phyloP scores from a whole-genome alignment of 2,888 invertebrate species.

The Dryococelus australis region DNA sequence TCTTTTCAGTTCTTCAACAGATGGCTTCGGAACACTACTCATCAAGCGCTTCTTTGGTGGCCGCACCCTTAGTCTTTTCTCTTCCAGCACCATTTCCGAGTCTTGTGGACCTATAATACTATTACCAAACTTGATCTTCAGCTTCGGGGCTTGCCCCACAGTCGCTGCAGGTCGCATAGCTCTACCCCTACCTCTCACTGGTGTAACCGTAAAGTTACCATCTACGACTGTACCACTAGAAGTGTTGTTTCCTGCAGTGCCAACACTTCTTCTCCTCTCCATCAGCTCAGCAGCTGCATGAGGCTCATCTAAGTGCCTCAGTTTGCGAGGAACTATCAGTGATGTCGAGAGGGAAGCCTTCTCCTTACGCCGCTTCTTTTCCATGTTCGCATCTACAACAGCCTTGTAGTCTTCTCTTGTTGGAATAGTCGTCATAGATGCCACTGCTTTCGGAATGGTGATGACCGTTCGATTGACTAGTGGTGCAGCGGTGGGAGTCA shows the following conservation, averaged over 20 bases:
- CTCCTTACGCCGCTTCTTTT: conserved; percentile 72
- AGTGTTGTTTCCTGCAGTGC: conserved; percentile 58
- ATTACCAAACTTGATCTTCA: conserved; percentile 79
- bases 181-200: conserved; percentile 39
- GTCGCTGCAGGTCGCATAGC: conserved; percentile 48
- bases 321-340: conserved; percentile 62
- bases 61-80: conserved; percentile 60
- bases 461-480: conserved; percentile 74
- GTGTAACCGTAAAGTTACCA: conserved; percentile 28
- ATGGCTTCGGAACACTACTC: conserved; percentile 64
- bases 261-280: conserved; percentile 62
- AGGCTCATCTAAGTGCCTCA: conserved; percentile 69
- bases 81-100: conserved; percentile 54
- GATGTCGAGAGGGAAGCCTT: conserved; percentile 62
- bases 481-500: conserved; percentile 66
- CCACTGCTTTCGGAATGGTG: conserved; percentile 87
- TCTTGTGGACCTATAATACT: conserved; percentile 55
- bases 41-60: conserved; percentile 83
- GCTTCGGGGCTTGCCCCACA: conserved; percentile 62
- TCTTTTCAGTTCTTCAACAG: conserved; percentile 80
- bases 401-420: conserved; percentile 84
- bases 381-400: conserved; percentile 68
- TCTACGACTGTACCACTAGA: conserved; percentile 48
- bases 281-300: conserved; percentile 63
- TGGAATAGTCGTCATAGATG: conserved; percentile 87